Conservation (phyloP, 2,113 vertebrate species). For the human (Homo sapiens) region DNA sequence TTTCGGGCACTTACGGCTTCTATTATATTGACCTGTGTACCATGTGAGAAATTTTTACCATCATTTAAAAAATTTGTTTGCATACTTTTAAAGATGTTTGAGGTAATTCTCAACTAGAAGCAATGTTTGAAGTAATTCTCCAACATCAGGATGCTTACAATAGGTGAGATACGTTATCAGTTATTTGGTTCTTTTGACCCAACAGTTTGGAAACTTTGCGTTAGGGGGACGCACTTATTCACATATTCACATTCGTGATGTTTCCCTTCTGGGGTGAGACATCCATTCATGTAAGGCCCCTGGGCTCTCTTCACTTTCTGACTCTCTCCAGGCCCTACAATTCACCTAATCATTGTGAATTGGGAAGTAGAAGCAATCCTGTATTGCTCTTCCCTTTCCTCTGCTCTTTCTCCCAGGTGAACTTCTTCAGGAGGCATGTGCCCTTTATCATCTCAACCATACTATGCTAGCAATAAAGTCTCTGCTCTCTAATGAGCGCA, state of each 20-base stretch:
- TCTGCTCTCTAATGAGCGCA: not conserved
- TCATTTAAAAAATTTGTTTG: not conserved
- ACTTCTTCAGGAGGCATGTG: not conserved
- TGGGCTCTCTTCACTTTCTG: not conserved
- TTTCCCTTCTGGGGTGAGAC: not conserved
- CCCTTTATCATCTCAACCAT: not conserved
- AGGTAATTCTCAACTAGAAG: not conserved
- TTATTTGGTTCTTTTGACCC: not conserved
- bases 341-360: not conserved
- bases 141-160: not conserved
- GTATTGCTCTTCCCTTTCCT: not conserved
- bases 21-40: not conserved
- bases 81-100: not conserved
- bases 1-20: not conserved
- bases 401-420: not conserved
- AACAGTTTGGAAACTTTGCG: not conserved
- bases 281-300: fast-evolving
- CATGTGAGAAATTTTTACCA: not conserved
- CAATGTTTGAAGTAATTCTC: not conserved
- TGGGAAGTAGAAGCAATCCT: not conserved
- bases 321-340: not conserved
- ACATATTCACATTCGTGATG: not conserved
- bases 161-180: not conserved
- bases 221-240: not conserved
- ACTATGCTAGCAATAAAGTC: fast-evolving